Evolutionary conservation across 2,113 vertebrate species (phyloP).

Genomic region (Falco punctatus): DNA sequence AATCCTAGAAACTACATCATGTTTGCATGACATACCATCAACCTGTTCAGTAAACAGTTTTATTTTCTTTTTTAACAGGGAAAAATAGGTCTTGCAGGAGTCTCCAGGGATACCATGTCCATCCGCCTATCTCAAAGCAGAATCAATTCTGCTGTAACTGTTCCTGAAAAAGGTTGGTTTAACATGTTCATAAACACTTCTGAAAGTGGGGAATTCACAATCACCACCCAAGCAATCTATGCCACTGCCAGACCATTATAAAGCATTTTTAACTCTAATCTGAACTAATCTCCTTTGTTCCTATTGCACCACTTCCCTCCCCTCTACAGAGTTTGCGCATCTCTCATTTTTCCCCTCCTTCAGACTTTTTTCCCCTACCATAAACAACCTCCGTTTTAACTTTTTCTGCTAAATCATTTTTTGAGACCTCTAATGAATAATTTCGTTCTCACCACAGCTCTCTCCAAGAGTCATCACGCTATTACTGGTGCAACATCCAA

Average conservation of each 20-base stretch:
- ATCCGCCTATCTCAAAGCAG: not conserved
- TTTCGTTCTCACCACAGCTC: rapidly evolving
- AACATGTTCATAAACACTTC: not conserved
- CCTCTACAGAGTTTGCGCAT: not conserved
- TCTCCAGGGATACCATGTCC: not conserved
- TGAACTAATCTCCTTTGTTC: not conserved
- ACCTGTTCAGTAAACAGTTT: not conserved
- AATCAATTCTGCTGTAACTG: not conserved
- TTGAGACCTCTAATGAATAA: not conserved
- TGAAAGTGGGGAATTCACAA: not conserved
- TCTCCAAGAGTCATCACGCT: not conserved
- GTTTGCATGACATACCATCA: not conserved
- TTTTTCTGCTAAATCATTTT: not conserved
- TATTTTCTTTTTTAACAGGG: not conserved
- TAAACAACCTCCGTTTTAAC: not conserved
- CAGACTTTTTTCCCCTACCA: not conserved
- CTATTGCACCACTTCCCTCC: not conserved
- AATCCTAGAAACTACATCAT: not conserved
- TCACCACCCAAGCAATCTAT: not conserved
- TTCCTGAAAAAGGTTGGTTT: not conserved
- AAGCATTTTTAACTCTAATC: not conserved
- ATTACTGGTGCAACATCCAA: not conserved
- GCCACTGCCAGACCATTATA: rapidly evolving
- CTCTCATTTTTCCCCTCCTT: not conserved
- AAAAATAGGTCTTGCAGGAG: not conserved